Evolutionary conservation across 2,888 invertebrate genomes (phyloP), one percentile per base, ranked within the genome.

Genomic region (Tachina lurida): DNA sequence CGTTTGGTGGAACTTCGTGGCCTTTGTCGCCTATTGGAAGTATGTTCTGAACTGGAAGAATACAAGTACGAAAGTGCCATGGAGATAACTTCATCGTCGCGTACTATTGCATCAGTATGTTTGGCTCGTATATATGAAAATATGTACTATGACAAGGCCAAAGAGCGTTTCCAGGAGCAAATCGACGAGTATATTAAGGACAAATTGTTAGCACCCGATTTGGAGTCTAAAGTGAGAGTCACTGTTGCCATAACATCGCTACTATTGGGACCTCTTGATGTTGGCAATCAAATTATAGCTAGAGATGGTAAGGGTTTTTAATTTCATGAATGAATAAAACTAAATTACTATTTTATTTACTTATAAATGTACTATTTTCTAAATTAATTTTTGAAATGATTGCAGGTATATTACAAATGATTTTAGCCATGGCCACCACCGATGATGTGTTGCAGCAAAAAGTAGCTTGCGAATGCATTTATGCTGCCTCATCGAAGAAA

Each of bases 401-500:
- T 81, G 4, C 45, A 92, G 92, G 92, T 45, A 97, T 99, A 84
- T 94, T 99, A 89, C 97, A 98, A 92, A 98, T 99, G 97, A 98
- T 99, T 92, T 93, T 99, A 45, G 97, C 97, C 9, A 98, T 99
- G 98, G 99, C 99, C 2, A 96, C 96, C 84, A 96, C 97, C 12
- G 98, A 98, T n/a, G 97, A 98, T 90, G 88, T 94, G 15, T 93
- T 98, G 0, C 98, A 99, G 91, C 96, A 99, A 94, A 96, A 96
- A 93, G 96, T 99, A 15, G 97, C 99, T 0, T 98, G 98, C 90
- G 99, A 99, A 93, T 98, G 99, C 89, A 96, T 99, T 65, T 97
- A 99, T 84, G 98, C 98, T 8, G 98, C 99, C 5, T 97, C 99
- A 2, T 97, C 98, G 8, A 99, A 99, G 92, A 98, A 98, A 92